Percentiles rank a stretch among this genome's conserved stretches.
Conservation (phyloP, 2,113 vertebrate genomes). For the Anser cygnoides region DNA sequence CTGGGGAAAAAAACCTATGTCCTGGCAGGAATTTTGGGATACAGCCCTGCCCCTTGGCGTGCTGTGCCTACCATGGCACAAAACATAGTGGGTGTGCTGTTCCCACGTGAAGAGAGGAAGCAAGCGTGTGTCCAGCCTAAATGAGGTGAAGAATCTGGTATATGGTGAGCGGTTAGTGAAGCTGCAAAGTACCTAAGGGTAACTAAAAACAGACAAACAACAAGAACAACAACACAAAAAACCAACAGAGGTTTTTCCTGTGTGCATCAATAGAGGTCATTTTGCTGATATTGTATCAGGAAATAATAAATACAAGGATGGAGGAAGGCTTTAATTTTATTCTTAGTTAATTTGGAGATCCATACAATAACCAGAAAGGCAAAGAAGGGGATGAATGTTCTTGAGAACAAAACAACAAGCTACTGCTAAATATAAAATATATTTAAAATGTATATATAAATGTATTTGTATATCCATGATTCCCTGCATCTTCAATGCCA, state of each 20-base stretch:
- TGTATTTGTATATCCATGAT: background rate
- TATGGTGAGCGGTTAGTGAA: background rate
- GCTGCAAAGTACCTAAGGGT: background rate
- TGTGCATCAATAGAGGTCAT: background rate
- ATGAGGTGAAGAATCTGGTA: background rate
- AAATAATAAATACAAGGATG: background rate
- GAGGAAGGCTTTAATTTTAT: background rate
- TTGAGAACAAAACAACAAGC: background rate
- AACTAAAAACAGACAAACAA: background rate
- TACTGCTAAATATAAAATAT: background rate
- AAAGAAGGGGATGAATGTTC: background rate
- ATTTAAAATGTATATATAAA: background rate
- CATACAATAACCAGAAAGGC: background rate
- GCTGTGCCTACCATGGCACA: background rate
- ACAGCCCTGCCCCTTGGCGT: background rate
- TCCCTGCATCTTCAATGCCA: background rate
- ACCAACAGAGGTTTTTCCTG: background rate
- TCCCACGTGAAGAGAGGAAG: background rate
- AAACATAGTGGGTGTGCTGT: background rate
- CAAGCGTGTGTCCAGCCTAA: rapidly evolving
- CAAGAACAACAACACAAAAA: too few relatives aligned
- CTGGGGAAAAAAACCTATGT: background rate
- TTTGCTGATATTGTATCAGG: background rate
- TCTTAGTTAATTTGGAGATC: background rate
- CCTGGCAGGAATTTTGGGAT: background rate